phyloP scores from a whole-genome alignment of 1,140 invertebrate genomes.

The Oncopeltus fasciatus region DNA sequence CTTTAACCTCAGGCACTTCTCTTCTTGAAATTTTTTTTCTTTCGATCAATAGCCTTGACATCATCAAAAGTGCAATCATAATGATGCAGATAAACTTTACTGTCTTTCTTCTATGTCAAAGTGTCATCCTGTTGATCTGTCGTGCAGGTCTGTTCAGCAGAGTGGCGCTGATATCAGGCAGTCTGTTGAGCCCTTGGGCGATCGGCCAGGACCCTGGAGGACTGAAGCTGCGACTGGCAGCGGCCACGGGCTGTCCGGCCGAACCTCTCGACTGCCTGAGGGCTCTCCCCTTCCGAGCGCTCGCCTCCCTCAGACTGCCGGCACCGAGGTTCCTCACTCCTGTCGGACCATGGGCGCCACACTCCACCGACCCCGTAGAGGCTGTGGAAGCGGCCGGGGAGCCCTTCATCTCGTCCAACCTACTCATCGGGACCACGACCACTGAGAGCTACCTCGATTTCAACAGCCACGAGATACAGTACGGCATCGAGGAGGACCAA shows the following conservation, averaged over 20 bases:
- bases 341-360: conserved; percentile 37
- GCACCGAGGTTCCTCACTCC: conserved; percentile 39
- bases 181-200: conserved; percentile 70
- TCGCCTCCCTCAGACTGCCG: conserved; percentile 42
- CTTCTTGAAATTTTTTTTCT: no score
- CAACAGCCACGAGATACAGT: conserved; percentile 55
- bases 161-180: conserved; percentile 70
- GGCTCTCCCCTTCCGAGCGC: conserved; percentile 41
- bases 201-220: conserved; percentile 56
- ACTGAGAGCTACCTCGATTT: conserved; percentile 64
- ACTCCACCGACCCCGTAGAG: conserved; percentile 42
- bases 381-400: conserved; percentile 52
- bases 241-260: conserved; percentile 44
- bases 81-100: no score
- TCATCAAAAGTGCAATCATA: no score
- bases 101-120: no score
- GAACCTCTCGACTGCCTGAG: conserved; percentile 30
- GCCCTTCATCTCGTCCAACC: conserved; percentile 48
- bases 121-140: no score
- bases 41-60: no score
- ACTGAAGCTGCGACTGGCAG: conserved; percentile 52
- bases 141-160: conserved; percentile 61
- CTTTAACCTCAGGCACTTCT: no score
- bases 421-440: conserved; percentile 52
- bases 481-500: conserved; percentile 48